phyloP scores from a whole-genome alignment of 1,140 invertebrate species.

The Zaprionus lachaisei region DNA sequence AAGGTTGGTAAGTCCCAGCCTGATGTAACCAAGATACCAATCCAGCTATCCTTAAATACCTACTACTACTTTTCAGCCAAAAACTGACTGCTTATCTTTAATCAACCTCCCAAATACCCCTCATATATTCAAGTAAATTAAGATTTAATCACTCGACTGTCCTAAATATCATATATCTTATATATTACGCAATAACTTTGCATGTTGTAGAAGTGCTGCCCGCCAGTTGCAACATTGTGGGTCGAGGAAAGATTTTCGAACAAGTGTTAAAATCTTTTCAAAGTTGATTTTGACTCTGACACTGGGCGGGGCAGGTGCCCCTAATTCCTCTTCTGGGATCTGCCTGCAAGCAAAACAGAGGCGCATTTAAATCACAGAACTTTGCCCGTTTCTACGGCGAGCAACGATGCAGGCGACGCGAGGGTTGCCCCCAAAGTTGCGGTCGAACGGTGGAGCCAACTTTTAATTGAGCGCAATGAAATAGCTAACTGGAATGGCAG shows the following conservation, averaged over 20 bases:
- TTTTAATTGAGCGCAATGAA: constrained; percentile 77
- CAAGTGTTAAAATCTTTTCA: constrained; percentile 34
- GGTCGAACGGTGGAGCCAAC: constrained; percentile 49
- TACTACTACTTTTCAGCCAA: too few species aligned
- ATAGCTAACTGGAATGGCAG: constrained; percentile 42
- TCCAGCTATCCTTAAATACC: too few species aligned
- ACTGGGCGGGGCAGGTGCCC: constrained; percentile 2
- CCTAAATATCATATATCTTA: not conserved
- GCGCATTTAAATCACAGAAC: constrained; percentile 74
- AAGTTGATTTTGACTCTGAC: constrained; percentile 37
- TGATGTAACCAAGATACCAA: too few species aligned
- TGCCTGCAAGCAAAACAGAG: constrained; percentile 37
- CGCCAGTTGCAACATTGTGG: not conserved
- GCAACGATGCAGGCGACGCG: constrained; percentile 5
- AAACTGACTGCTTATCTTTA: not conserved
- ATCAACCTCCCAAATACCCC: not conserved
- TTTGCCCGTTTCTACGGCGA: constrained; percentile 59
- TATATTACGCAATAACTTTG: constrained; percentile 13
- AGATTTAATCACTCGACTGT: not conserved
- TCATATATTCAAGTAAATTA: not conserved
- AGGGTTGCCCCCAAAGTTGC: constrained; percentile 33
- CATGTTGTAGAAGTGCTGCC: not conserved
- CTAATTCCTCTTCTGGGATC: too few species aligned
- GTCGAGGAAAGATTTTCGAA: not conserved
- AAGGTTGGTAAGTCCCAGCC: too few species aligned